A percentile compares a stretch with the other conserved stretches of the same genome.
phyloP scores from a whole-genome alignment of 2,888 invertebrate species.

The Leptopilina drosophilae region DNA sequence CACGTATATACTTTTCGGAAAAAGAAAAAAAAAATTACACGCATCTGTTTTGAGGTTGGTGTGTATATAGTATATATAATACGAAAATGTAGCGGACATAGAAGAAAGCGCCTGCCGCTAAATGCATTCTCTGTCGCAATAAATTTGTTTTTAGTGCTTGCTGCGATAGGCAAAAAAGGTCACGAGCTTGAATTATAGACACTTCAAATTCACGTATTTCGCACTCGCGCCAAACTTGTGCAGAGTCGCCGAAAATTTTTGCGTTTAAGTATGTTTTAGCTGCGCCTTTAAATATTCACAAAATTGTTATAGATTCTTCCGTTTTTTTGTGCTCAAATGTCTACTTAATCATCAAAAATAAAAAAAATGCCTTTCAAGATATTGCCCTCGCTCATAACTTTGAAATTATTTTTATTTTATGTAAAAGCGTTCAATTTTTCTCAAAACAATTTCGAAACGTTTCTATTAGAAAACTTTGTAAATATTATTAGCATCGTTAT shows the following conservation, averaged over 20 bases:
- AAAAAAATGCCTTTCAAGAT: background rate
- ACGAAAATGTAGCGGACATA: constrained; percentile 43
- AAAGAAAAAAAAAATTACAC: background rate
- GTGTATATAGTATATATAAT: constrained; percentile 1
- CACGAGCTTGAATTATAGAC: constrained; percentile 67
- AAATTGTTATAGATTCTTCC: constrained; percentile 26
- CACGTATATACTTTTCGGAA: background rate
- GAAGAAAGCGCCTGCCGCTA: constrained; percentile 58
- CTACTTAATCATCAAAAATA: constrained; percentile 19
- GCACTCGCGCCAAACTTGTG: constrained; percentile 48
- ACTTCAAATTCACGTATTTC: constrained; percentile 65
- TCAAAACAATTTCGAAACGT: too few relatives aligned
- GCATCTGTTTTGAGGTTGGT: constrained; percentile 11
- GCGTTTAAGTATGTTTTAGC: constrained; percentile 28
- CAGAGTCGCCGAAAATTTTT: constrained; percentile 52
- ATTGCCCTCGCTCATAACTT: too few relatives aligned
- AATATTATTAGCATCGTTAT: too few relatives aligned
- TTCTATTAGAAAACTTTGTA: too few relatives aligned
- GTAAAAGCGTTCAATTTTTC: too few relatives aligned
- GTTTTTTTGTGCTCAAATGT: constrained; percentile 13
- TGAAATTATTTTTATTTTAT: too few relatives aligned
- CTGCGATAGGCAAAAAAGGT: constrained; percentile 69
- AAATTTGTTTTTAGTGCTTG: constrained; percentile 69
- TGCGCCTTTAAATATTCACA: constrained; percentile 20
- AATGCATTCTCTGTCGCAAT: constrained; percentile 64